These are phyloP conservation scores for Drosophila tsacasi DNA, from an alignment of 1,140 invertebrate genomes.

Conservation along the genomic window DNA sequence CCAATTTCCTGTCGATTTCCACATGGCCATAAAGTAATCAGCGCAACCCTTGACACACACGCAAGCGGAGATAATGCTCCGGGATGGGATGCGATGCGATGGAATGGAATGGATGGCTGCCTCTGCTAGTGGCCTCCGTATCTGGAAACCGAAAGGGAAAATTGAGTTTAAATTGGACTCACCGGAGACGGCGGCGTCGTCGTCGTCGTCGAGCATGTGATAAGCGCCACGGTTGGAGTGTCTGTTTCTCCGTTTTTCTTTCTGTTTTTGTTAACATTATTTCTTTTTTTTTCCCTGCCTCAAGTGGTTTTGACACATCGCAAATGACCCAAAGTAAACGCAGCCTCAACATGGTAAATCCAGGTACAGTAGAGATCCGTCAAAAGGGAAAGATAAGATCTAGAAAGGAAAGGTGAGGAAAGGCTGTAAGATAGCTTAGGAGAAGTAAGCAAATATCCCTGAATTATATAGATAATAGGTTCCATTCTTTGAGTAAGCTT, in stretches of 20 bases:
- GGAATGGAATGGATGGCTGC: neutral
- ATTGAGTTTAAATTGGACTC: conserved; percentile 57
- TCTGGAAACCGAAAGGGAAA: conserved; percentile 39
- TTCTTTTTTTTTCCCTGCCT: conserved; percentile 6
- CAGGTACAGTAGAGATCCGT: conserved; percentile 3
- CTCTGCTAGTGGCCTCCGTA: conserved; percentile 21
- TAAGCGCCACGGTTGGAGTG: conserved; percentile 28
- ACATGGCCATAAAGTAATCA: conserved; percentile 81
- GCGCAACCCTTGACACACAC: conserved; percentile 76
- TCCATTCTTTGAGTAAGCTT: neutral
- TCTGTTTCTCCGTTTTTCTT: conserved; percentile 1
- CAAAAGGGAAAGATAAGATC: too few relatives aligned
- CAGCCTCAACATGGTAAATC: conserved; percentile 5
- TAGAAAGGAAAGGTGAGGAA: neutral
- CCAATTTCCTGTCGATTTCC: conserved; percentile 78
- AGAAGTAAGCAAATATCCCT: neutral
- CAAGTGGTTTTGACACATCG: conserved; percentile 49
- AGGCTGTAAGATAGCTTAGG: neutral
- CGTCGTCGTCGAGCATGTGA: conserved; percentile 19
- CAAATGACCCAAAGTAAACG: conserved; percentile 30
- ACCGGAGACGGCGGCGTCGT: conserved; percentile 18
- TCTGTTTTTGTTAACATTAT: conserved; percentile 1
- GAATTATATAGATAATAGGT: neutral
- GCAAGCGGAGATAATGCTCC: conserved; percentile 39
- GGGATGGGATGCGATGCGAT: neutral